Conservation (phyloP, 2,113 vertebrate species). For the Perca schrenkii region DNA sequence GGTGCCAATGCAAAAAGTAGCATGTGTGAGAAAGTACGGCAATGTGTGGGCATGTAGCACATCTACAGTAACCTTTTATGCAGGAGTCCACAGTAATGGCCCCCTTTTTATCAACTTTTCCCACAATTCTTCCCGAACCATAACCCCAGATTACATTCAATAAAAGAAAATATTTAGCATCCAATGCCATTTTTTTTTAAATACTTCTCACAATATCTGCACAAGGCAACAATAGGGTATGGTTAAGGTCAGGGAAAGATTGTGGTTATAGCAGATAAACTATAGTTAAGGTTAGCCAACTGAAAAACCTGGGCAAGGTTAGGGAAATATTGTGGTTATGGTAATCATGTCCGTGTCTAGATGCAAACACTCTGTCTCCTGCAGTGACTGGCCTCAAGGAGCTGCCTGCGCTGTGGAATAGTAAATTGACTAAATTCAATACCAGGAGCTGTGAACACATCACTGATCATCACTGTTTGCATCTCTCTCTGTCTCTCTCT, state of each 20-base stretch:
- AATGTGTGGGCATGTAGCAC: not conserved
- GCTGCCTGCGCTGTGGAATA: constrained; percentile 74
- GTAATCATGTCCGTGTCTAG: not conserved
- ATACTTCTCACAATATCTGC: not conserved
- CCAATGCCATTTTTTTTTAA: not conserved
- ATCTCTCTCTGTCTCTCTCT: not conserved
- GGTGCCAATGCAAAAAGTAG: not conserved
- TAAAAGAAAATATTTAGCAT: not conserved
- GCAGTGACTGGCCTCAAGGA: constrained; percentile 61
- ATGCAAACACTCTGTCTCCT: not conserved
- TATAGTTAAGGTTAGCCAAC: constrained; percentile 7
- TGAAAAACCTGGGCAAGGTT: constrained; percentile 10
- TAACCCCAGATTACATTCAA: not conserved
- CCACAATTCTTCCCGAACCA: not conserved
- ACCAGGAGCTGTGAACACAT: constrained; percentile 58
- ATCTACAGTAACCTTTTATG: not conserved
- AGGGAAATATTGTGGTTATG: constrained; percentile 7
- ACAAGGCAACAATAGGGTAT: not conserved
- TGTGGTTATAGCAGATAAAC: not conserved
- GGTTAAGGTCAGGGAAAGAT: not conserved
- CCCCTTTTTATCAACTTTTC: not conserved
- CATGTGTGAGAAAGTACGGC: not conserved
- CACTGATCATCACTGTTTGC: constrained; percentile 45
- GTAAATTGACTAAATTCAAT: constrained; percentile 66
- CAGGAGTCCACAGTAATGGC: not conserved